Evolutionary conservation across 2,113 vertebrate genomes (phyloP).

Genomic region (Myotis yumanensis): DNA sequence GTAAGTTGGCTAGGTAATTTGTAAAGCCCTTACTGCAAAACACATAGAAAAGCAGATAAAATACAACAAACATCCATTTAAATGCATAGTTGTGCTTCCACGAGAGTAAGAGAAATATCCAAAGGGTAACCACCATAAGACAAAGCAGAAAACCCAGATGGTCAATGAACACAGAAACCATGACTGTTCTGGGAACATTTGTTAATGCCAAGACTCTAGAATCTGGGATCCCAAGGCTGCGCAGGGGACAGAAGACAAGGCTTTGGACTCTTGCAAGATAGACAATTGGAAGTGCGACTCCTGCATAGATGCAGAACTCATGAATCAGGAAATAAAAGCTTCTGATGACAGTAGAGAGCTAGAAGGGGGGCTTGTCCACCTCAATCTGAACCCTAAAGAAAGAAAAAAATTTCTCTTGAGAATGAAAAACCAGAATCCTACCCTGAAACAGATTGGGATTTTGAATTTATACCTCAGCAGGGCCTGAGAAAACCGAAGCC

Average conservation of each 20-base stretch:
- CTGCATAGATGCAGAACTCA: background rate
- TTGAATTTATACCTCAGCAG: conserved; percentile 5
- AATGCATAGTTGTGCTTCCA: conserved; percentile 35
- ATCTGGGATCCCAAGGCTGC: background rate
- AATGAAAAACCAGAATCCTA: background rate
- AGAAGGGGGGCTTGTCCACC: background rate
- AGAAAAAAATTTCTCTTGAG: background rate
- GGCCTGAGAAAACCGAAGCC: background rate
- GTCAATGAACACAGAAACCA: background rate
- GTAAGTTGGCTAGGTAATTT: background rate
- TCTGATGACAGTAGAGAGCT: background rate
- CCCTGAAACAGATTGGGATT: background rate
- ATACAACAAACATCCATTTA: conserved; percentile 30
- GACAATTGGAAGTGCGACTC: background rate
- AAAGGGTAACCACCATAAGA: background rate
- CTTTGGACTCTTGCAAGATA: background rate
- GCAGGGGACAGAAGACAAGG: background rate
- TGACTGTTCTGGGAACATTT: background rate
- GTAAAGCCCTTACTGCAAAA: conserved; percentile 38
- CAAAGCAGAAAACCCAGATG: conserved; percentile 6
- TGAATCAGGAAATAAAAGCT: background rate
- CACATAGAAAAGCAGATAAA: conserved; percentile 30
- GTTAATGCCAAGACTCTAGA: background rate
- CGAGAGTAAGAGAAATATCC: conserved; percentile 12
- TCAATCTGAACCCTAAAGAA: background rate